Evolutionary conservation across 2,113 vertebrate species (phyloP), one percentile per base, ranked within the genome.

Genomic region (Vidua macroura): DNA sequence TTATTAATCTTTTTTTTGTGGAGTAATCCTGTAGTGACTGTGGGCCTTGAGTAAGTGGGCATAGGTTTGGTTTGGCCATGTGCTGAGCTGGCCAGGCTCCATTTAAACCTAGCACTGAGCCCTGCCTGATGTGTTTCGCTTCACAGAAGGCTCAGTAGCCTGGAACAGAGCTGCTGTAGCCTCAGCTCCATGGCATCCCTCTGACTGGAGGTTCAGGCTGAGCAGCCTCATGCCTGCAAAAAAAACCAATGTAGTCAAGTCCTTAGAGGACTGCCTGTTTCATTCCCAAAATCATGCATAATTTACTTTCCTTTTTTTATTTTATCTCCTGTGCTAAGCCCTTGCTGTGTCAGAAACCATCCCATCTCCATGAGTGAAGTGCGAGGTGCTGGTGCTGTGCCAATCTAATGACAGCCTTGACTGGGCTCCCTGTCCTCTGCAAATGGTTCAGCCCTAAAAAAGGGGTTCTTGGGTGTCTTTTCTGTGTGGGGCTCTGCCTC

Each of bases 91-190:
- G 49, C 53, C 41, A 7, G 46, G 55, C 49, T 85, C 75, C 23
- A 8, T 24, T 14, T 24, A 35, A 94, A 13, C 46, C 33, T 7
- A 83, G 37, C 51, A 11, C 70, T 44, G 49, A 69, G 67, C 44
- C 63, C 88, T 79, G 37, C 49, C 66, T 85, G 22, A 46, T 60
- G 15, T 7, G 3, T 89, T 93, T 82, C 10, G 5, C 46, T 85
- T 69, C 89, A 37, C 78, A 90, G 90, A 39, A 92, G 67, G 85
- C 85, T 93, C 83, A 77, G 46, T 46, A 93, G 67, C 78, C 62
- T 90, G 88, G 59, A 95, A 67, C 79, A 59, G 88, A 66, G 67
- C 49, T 80, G 72, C 59, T 60, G 72, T 31, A 53, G 43, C 85
- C 72, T 83, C 63, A 62, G 30, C 41, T 93, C 86, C 1, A 0